Conservation (phyloP, 2,113 vertebrate species). For the Pterophyllum scalare region DNA sequence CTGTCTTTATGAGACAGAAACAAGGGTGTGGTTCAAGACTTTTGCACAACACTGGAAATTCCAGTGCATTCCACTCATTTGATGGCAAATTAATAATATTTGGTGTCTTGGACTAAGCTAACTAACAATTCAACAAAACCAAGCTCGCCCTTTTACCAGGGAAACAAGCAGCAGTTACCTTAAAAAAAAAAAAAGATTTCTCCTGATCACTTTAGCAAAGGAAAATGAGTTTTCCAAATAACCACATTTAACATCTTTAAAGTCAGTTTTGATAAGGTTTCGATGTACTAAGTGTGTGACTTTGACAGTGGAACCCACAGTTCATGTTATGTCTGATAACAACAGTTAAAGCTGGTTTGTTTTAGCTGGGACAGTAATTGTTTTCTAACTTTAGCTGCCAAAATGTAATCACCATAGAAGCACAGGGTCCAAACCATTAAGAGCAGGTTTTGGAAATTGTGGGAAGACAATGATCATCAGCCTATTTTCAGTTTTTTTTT, state of each 20-base stretch:
- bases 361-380: background rate
- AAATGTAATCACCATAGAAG: conserved; percentile 5
- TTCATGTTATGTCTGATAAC: background rate
- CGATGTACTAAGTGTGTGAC: background rate
- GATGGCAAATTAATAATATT: background rate
- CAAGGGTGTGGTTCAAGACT: background rate
- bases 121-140: background rate
- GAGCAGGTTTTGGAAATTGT: background rate
- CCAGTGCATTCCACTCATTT: too few relatives aligned
- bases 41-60: background rate
- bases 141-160: background rate
- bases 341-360: conserved; percentile 5
- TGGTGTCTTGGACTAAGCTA: background rate
- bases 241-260: background rate
- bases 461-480: background rate
- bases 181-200: background rate
- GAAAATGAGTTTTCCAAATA: background rate
- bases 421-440: background rate
- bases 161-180: background rate
- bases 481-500: conserved; percentile 6
- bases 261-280: background rate
- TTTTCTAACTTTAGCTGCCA: background rate
- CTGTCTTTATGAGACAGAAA: background rate
- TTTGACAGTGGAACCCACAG: background rate
- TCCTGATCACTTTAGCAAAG: background rate